These are phyloP conservation scores for Prietella phreatophila DNA, from an alignment of 2,113 vertebrate genomes.

Conservation along the genomic window DNA sequence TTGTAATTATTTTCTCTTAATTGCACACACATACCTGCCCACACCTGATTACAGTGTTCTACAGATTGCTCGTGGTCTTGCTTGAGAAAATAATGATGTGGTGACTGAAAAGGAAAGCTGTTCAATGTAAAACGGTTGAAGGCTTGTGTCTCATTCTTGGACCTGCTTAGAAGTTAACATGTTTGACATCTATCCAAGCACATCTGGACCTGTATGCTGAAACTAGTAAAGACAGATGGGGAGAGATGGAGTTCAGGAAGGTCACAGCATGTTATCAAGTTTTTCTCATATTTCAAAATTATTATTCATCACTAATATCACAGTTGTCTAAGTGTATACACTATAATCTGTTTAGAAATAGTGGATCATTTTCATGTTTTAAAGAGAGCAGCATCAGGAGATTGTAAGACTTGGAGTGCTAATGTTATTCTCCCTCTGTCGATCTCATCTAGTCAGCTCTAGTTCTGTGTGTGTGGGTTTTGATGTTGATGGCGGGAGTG, in stretches of 20 bases:
- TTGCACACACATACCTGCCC: not conserved
- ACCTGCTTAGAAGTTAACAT: not conserved
- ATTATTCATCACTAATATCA: not conserved
- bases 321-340: not conserved
- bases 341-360: not conserved
- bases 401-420: not conserved
- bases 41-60: not conserved
- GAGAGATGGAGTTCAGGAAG: not conserved
- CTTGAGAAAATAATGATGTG: not conserved
- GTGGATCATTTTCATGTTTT: not conserved
- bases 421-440: too few relatives aligned
- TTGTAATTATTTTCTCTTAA: not conserved
- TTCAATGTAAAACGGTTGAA: not conserved
- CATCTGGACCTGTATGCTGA: slow-evolving; percentile 26
- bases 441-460: not conserved
- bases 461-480: not conserved
- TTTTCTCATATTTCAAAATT: not conserved
- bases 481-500: slow-evolving; percentile 9
- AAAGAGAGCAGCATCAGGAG: not conserved
- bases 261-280: not conserved
- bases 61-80: slow-evolving; percentile 2
- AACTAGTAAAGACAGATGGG: slow-evolving; percentile 1
- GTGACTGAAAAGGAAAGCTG: not conserved
- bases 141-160: not conserved
- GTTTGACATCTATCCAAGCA: slow-evolving; percentile 25